Evolutionary conservation across 2,797 vertebrate genomes (phyloP), one percentile per base, ranked within the genome.

Genomic region (Sebastes vulpes): DNA sequence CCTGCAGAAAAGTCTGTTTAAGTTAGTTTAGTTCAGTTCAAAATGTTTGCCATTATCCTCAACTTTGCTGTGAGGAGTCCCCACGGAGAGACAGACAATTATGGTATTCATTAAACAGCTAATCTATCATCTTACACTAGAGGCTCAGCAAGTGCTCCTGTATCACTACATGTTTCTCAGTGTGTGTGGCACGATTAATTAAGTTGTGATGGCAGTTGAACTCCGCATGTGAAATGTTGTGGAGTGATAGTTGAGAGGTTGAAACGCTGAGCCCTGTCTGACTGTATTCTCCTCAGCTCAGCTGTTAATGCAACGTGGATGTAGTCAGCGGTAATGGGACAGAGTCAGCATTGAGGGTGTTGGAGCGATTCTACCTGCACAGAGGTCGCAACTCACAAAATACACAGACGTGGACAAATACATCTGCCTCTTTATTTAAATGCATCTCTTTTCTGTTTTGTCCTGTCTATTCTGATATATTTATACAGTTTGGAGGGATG

Each of bases 251-350:
- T 56, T 32, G 26, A 23, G 18, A 8, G 31, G 26, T 28, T 68
- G 60, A 75, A 85, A 76, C 3, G 64, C 81, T 82, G 82, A 77
- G 66, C 28, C 14, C 5, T 32, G 26, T 77, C 65, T 67, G 25
- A 61, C 18, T 26, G 23, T 6, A 5, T 54, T 74, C 72, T 48
- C 65, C 76, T 64, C 16, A 9, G 20, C 84, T 90, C 84, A 78
- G 81, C 82, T 78, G 7, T 67, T 65, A 61, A 60, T 21, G 28
- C 50, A 72, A 16, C 9, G 50, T 58, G 38, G 63, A 59, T 21
- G 54, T 16, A 18, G 59, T 85, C 82, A 86, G 84, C 81, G 75
- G 71, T 23, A 79, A 85, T 9, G 70, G 50, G 25, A 73, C 54
- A 0, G 6, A 78, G 79, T 88, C 89, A 79, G 85, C 83, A 79